Base-by-base conservation (phyloP, 2,113 vertebrate species). In the Periophthalmodon schlosseri region DNA sequence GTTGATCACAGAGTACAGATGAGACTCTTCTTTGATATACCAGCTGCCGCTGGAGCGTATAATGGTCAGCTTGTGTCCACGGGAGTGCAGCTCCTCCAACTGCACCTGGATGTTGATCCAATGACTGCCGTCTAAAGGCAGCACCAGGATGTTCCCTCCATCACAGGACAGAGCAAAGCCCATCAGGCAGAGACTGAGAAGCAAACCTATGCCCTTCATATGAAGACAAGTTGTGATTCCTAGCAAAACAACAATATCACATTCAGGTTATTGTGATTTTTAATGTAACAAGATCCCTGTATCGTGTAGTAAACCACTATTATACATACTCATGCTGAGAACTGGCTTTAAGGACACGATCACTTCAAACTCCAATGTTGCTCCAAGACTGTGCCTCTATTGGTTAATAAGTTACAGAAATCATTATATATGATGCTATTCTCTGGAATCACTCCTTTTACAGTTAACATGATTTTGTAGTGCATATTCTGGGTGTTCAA, bases 41-140 rank as follows among this genome's bases (percentile, higher is more conserved):
- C 82, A 82, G 69, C 86, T 91, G 50, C 44, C 89, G 34, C 92
- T 18, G 1, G 65, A 18, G 60, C 93, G 75, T 82, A 93, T 77
- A 8, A 95, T 89, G 0, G 93, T 94, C 54, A 95, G 82, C 11
- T 75, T 89, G 0, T 96, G 95, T 8, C 93, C 94, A n/a, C 76
- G 89, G 52, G 61, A 80, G 36, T 92, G 89, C 60, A 93, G 84
- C n/a, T 90, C 90, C 79, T 92, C 89, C 23, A 94, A 64, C 50
- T 91, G 56, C 5, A 92, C 70, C 67, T 92, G 91, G 87, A 94
- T 94, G 73, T 94, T 93, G 68, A 93, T 47, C 92, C 91, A 93
- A 68, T 93, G 93, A 61, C 91, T 94, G 8, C 92, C 91, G 0
- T 93, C 93, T 0, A 91, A 1, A 8, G 92, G 90, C 47, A 82